Conservation (phyloP, 1,140 invertebrate genomes). For the Arctopsyche grandis region DNA sequence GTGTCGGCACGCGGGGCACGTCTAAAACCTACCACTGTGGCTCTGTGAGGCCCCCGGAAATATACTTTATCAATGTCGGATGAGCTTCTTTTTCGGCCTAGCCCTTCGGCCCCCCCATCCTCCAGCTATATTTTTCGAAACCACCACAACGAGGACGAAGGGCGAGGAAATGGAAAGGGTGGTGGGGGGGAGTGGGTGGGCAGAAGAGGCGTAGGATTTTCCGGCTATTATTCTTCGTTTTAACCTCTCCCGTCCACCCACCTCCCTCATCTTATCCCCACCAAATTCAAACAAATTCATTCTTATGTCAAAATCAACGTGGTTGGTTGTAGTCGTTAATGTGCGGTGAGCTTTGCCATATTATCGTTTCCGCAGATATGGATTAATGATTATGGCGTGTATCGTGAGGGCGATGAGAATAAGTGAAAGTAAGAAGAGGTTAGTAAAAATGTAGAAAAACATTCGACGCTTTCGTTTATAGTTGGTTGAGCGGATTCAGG, state of each 20-base stretch:
- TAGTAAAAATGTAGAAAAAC: no score
- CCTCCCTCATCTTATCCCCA: background rate
- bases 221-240: constrained; percentile 1
- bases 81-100: constrained; percentile 15
- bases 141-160: no score
- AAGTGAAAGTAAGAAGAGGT: no score
- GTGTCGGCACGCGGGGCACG: constrained; percentile 16
- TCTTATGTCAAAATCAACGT: background rate
- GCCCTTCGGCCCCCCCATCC: background rate
- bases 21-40: background rate
- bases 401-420: no score
- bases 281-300: background rate
- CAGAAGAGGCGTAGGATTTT: background rate
- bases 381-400: no score
- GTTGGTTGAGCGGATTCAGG: no score
- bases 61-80: constrained; percentile 23
- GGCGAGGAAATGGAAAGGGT: no score
- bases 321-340: background rate
- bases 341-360: no score
- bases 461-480: no score
- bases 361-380: no score
- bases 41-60: background rate
- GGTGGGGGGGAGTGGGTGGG: background rate
- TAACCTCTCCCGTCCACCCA: background rate
- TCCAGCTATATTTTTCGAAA: background rate